Percentiles rank a stretch among this genome's conserved stretches.
Evolutionary conservation across 2,888 invertebrate genomes (phyloP).

Genomic region (Patella ulyssiponensis): DNA sequence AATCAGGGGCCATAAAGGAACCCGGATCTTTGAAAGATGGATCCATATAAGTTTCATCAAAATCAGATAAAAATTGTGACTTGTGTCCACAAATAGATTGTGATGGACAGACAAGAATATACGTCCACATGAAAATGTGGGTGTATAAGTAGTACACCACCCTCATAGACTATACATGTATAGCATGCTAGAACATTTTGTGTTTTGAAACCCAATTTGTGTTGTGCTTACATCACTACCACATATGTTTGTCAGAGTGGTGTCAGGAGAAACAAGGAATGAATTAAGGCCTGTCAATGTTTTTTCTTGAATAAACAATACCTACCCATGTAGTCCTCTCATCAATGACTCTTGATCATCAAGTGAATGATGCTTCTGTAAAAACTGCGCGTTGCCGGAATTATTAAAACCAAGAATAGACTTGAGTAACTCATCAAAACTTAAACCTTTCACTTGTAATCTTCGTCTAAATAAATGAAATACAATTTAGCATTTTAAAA

Average conservation of each 20-base stretch:
- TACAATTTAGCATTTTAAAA: not conserved
- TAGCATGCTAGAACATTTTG: too few relatives aligned
- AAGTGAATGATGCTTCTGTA: constrained; percentile 67
- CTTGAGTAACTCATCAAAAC: constrained; percentile 59
- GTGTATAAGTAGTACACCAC: not conserved
- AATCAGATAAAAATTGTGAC: too few relatives aligned
- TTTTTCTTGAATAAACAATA: not conserved
- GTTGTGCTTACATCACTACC: too few relatives aligned
- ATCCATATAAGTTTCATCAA: too few relatives aligned
- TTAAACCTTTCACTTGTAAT: constrained; percentile 54
- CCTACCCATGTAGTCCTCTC: constrained; percentile 74
- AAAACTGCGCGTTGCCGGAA: constrained; percentile 74
- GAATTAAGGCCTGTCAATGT: too few relatives aligned
- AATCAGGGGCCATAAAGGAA: too few relatives aligned
- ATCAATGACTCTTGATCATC: constrained; percentile 73
- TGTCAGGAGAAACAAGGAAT: too few relatives aligned
- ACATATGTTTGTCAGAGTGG: too few relatives aligned
- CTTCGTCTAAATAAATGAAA: constrained; percentile 49
- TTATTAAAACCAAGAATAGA: constrained; percentile 73
- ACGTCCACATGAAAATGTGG: too few relatives aligned
- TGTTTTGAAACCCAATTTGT: too few relatives aligned
- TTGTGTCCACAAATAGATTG: not conserved
- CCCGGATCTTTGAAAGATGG: too few relatives aligned
- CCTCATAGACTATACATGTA: too few relatives aligned
- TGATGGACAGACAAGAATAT: not conserved